Evolutionary conservation across 2,797 vertebrate species (phyloP), one percentile per base, ranked within the genome.

Genomic region (Artibeus jamaicensis): DNA sequence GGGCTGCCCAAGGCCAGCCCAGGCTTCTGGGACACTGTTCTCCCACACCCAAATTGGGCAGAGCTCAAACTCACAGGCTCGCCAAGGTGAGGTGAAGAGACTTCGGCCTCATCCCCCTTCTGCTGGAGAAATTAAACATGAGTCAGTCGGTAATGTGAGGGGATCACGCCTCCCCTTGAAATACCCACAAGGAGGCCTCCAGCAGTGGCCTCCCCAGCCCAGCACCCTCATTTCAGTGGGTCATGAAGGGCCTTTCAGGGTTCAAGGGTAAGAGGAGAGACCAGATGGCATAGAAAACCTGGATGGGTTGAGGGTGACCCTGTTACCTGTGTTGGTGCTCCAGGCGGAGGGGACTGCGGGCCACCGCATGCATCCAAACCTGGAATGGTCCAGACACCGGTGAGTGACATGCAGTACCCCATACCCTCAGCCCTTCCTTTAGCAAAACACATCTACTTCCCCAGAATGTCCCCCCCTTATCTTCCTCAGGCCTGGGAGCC

Each of bases 41-140:
- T 59, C 29, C 50, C 22, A 48, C 8, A 48, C 32, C 67, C 29
- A 29, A 10, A 62, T 32, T 15, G 24, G 26, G 26, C 55, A 95
- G 70, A 97, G 44, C n/a, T 55, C 94, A 90, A 73, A 97, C 97
- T 98, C 91, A 98, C 97, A 91, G 93, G 82, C 34, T 97, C 91
- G 26, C 92, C 90, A 48, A 89, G 86, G 87, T 89, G 87, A 92
- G 78, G 87, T 88, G 96, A 86, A 70, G 89, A 85, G 89, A 93
- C 21, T 42, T 90, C 65, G 2, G 82, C 81, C 29, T 97, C 97
- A 96, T 98, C 57, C 32, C 84, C 91, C 46, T 95, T 97, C 94
- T 97, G 95, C 65, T 76, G 84, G 16, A 95, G 73, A 93, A 92
- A 94, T 50, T 21, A 93, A 94, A 96, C 86, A 71, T 5, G 67